Percentiles rank a stretch among this genome's conserved stretches.
Evolutionary conservation across 92 coral and sea anemone genomes (phyloP).

Genomic region (Metridium senile): DNA sequence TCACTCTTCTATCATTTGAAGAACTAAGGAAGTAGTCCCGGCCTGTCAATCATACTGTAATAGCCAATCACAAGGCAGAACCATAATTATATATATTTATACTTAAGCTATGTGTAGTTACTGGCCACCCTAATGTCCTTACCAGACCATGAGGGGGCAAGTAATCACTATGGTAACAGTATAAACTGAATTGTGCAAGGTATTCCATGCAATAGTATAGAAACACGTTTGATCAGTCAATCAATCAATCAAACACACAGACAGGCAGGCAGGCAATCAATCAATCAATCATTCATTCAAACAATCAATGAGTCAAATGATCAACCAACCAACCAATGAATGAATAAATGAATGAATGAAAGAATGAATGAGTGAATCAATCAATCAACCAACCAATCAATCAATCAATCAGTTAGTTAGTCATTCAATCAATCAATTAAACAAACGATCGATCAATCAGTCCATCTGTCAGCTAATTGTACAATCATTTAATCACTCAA

Average conservation of each 20-base stretch:
- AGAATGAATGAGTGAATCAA: background rate
- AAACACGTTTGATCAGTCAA: background rate
- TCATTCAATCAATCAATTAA: background rate
- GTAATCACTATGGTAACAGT: too few species aligned
- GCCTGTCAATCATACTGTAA: conserved; percentile 12
- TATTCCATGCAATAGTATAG: too few species aligned
- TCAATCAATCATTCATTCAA: background rate
- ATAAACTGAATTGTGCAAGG: too few species aligned
- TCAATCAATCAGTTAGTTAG: background rate
- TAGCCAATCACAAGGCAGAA: background rate
- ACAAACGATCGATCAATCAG: background rate
- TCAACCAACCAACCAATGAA: background rate
- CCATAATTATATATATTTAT: background rate
- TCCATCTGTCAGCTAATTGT: background rate
- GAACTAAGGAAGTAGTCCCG: background rate
- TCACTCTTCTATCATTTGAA: too few species aligned
- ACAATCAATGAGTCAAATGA: background rate
- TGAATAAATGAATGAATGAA: too few species aligned
- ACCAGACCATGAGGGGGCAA: too few species aligned
- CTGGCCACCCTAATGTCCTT: too few species aligned
- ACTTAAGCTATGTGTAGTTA: too few species aligned
- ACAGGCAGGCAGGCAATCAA: too few species aligned
- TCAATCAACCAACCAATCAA: background rate
- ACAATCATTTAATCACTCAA: background rate
- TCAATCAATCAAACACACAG: background rate